These are phyloP conservation scores for Asteroscopus sphinx DNA, from an alignment of 2,888 invertebrate species.

Conservation along the genomic window DNA sequence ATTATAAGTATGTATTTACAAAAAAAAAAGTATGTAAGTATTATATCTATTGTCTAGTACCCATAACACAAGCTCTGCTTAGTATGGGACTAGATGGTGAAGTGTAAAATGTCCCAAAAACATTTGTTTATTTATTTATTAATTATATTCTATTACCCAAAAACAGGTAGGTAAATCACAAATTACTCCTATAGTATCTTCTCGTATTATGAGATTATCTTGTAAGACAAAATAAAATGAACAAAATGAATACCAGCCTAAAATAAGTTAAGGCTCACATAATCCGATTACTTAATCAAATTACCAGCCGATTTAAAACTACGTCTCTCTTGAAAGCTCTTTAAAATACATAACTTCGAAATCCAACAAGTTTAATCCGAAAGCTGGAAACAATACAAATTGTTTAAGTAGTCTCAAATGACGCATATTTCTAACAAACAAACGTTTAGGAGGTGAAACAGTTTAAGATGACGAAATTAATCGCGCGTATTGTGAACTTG, in stretches of 20 bases:
- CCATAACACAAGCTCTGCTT: too few species aligned
- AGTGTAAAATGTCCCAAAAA: too few species aligned
- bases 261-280: constrained; percentile 2
- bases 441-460: constrained; percentile 47
- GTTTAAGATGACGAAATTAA: constrained; percentile 57
- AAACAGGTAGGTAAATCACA: too few species aligned
- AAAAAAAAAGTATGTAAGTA: too few species aligned
- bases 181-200: too few species aligned
- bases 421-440: constrained; percentile 46
- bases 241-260: neutral
- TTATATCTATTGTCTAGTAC: too few species aligned
- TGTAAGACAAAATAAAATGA: neutral
- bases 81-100: too few species aligned
- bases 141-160: too few species aligned
- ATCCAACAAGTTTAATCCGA: constrained; percentile 23
- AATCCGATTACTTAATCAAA: constrained; percentile 14
- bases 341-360: constrained; percentile 23
- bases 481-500: constrained; percentile 51
- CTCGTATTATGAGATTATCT: too few species aligned
- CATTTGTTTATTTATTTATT: too few species aligned
- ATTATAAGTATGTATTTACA: too few species aligned
- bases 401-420: constrained; percentile 38
- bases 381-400: constrained; percentile 39
- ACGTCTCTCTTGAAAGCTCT: constrained; percentile 5
- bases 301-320: constrained; percentile 3